Evolutionary conservation across 2,888 invertebrate genomes (phyloP).

Genomic region (Alentia gelatinosa): DNA sequence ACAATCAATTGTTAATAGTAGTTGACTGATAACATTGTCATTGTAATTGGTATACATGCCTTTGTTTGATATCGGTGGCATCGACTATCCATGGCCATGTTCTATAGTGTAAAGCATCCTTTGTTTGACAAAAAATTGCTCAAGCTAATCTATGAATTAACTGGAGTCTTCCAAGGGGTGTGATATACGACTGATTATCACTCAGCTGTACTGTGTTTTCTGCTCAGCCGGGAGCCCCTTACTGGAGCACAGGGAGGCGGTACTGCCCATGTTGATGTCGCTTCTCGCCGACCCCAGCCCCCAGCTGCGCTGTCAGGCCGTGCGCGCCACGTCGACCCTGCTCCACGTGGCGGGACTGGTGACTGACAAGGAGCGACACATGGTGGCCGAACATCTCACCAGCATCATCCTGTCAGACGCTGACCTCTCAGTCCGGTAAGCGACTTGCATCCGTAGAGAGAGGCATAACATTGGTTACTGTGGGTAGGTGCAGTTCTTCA

Average conservation of each 20-base stretch:
- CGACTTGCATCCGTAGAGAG: too few relatives aligned
- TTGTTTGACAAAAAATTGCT: too few relatives aligned
- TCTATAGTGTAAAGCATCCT: too few relatives aligned
- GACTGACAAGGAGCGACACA: slow-evolving; percentile 40
- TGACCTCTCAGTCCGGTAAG: slow-evolving; percentile 60
- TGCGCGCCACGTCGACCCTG: slow-evolving; percentile 53
- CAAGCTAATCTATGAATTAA: too few relatives aligned
- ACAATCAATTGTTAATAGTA: too few relatives aligned
- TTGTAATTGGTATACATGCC: too few relatives aligned
- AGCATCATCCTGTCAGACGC: slow-evolving; percentile 53
- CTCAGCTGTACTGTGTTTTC: not conserved
- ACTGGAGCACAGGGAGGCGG: slow-evolving; percentile 60
- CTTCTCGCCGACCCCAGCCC: slow-evolving; percentile 57
- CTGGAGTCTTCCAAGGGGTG: too few relatives aligned
- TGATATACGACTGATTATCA: not conserved
- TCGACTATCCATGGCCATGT: too few relatives aligned
- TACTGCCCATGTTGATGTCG: slow-evolving; percentile 58
- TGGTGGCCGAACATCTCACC: slow-evolving; percentile 58
- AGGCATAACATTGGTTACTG: too few relatives aligned
- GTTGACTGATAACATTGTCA: too few relatives aligned
- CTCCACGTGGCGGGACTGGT: slow-evolving; percentile 56
- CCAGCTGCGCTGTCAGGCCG: slow-evolving; percentile 55
- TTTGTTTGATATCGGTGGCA: too few relatives aligned
- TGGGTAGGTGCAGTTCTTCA: too few relatives aligned
- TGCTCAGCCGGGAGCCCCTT: not conserved